These are phyloP conservation scores for Pristionchus pacificus DNA, from an alignment of 1,140 invertebrate genomes.

Conservation along the genomic window DNA sequence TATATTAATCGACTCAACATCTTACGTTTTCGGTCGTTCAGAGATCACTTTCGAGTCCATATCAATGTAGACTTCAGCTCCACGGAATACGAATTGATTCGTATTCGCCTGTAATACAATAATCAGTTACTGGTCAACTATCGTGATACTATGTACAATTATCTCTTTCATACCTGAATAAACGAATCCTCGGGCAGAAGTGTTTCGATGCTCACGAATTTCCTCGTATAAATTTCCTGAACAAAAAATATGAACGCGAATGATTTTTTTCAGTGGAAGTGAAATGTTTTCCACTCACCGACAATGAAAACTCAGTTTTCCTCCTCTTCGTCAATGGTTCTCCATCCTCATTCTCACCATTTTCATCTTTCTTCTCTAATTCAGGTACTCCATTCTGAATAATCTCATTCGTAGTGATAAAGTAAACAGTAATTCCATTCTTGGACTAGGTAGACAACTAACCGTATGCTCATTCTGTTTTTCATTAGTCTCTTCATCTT, in stretches of 20 bases:
- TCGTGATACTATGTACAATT: no score
- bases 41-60: conserved; percentile 8
- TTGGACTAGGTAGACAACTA: no score
- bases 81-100: conserved; percentile 23
- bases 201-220: neutral
- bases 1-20: no score
- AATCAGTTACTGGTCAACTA: no score
- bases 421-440: no score
- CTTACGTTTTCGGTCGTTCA: neutral
- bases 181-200: conserved; percentile 20
- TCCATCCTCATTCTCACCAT: neutral
- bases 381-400: no score
- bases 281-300: neutral
- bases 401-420: no score
- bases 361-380: no score
- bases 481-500: no score
- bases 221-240: neutral
- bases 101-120: conserved; percentile 17
- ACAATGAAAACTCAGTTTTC: neutral
- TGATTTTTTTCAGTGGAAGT: neutral
- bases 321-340: neutral
- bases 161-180: neutral
- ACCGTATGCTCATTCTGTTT: no score
- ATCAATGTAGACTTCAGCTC: conserved; percentile 27
- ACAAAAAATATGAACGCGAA: neutral